Conservation (phyloP, 2,113 vertebrate species). For the Callopanchax toddi region DNA sequence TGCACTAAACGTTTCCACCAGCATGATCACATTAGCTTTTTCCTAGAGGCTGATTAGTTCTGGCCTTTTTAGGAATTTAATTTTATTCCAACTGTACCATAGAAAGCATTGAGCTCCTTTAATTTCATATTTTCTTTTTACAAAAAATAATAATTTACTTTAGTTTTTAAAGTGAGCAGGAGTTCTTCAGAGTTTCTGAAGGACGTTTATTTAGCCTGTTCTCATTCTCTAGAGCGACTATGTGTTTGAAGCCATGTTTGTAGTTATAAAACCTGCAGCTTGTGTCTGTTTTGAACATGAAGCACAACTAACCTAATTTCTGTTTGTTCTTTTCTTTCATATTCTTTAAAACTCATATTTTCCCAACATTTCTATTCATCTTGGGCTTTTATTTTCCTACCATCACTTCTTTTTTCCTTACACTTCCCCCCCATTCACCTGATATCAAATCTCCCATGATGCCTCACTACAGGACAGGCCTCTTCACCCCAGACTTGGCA, state of each 20-base stretch:
- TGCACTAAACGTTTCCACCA: not conserved
- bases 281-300: conserved; percentile 50
- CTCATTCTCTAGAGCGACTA: not conserved
- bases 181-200: not conserved
- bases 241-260: not conserved
- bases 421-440: conserved; percentile 37
- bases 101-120: not conserved
- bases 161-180: not conserved
- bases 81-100: not conserved
- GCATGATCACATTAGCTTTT: not conserved
- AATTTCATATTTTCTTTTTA: not conserved
- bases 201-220: not conserved
- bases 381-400: conserved; percentile 28
- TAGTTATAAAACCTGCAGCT: conserved; percentile 52
- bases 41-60: not conserved
- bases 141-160: not conserved
- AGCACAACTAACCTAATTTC: conserved; percentile 47
- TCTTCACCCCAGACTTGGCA: conserved; percentile 96
- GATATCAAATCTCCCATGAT: conserved; percentile 59
- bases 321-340: conserved; percentile 41
- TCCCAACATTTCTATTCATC: conserved; percentile 13
- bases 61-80: not conserved
- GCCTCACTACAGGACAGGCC: conserved; percentile 87
- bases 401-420: conserved; percentile 22
- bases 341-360: conserved; percentile 25